Base-by-base conservation (phyloP, 1,140 invertebrate genomes). In the Coelopa frigida region DNA sequence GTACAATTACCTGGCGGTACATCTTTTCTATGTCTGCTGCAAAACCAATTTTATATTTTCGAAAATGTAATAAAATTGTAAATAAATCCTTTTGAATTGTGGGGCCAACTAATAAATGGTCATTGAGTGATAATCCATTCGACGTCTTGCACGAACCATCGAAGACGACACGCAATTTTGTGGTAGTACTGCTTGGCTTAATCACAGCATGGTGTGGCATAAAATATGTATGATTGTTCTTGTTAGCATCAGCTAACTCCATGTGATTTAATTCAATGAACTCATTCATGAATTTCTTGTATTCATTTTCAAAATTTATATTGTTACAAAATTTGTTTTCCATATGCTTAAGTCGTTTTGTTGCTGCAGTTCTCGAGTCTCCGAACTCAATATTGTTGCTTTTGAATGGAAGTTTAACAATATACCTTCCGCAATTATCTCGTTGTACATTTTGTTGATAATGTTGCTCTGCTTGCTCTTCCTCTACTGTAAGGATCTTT, bases 21-120 rank as follows among this genome's bases (percentile, higher is more conserved):
- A 70, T 70, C 53, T 68, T 62, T 49, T 57, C 45, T 15, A 63
- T 57, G 39, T 67, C 59, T 11, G 47, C 55, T 6, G 53, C 45
- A 22, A 60, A 29, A n/a, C 61, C 55, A 40, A 47, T 59, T 43
- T 46, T 51, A 48, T 65, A 50, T 44, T 56, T 51, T 11, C 62
- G 42, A 49, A 62, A 53, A 40, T 57, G 29, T 3, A 69, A 15
- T 6, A 71, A 26, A 27, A 71, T 56, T n/a, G 52, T 48, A 36
- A 65, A 49, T 18, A 72, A 39, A 45, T 71, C 64, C 42, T 40
- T 60, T 47, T 52, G 62, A 54, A 53, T 37, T 54, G 20, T 54
- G 56, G 37, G 60, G 17, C 55, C 71, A 6, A 50, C 29, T 18
- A 53, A 36, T 27, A 70, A 55, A 3, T 54, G 52, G 31, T 68